Evolutionary conservation across 2,888 invertebrate species (phyloP).

Genomic region (Ectropis crepuscularia): DNA sequence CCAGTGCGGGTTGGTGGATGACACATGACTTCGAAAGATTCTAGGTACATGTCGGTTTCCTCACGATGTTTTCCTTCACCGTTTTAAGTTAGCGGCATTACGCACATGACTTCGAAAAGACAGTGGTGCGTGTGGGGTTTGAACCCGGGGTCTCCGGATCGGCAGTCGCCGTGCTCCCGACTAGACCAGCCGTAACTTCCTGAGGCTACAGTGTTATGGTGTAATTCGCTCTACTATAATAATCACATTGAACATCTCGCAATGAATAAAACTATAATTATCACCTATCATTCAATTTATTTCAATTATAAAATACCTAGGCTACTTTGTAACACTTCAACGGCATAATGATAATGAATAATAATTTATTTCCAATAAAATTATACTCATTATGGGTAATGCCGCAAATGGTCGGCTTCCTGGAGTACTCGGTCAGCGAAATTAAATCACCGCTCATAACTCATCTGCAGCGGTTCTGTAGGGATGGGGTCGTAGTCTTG

Average conservation of each 20-base stretch:
- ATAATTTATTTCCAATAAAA: slow-evolving; percentile 40
- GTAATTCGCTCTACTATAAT: no score
- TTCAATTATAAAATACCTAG: slow-evolving; percentile 21
- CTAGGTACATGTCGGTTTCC: no score
- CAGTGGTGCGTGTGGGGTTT: no score
- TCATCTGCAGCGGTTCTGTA: slow-evolving; percentile 31
- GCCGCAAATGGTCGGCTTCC: slow-evolving; percentile 36
- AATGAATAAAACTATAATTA: slow-evolving; percentile 6
- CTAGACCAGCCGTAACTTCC: no score
- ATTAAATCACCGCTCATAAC: slow-evolving; percentile 41
- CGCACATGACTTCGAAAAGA: no score
- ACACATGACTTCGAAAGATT: no score
- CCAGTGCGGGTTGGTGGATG: no score
- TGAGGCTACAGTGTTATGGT: no score
- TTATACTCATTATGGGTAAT: slow-evolving; percentile 35
- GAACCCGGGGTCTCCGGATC: no score
- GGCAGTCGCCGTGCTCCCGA: no score
- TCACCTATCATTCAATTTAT: slow-evolving; percentile 4
- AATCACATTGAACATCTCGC: not conserved
- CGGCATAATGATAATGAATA: slow-evolving; percentile 36
- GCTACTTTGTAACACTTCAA: slow-evolving; percentile 25
- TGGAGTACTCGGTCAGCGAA: slow-evolving; percentile 33
- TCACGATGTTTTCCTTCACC: no score
- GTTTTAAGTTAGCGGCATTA: no score
- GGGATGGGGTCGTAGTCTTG: slow-evolving; percentile 23